Base-by-base conservation (phyloP, 2,888 invertebrate genomes). In the Micoletzkya japonica region DNA sequence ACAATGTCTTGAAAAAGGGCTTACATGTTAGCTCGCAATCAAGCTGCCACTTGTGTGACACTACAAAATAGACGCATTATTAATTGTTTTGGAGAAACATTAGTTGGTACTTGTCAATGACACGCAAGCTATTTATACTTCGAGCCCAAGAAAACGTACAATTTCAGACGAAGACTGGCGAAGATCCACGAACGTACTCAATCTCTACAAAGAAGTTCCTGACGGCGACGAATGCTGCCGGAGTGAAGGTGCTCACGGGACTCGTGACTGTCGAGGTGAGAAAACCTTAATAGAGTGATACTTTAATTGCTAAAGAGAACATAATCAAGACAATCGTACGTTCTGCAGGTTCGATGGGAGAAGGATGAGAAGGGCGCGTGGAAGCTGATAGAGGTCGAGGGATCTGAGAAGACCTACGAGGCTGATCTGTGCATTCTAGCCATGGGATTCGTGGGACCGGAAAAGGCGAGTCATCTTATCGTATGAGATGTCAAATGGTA, bases 391-490 rank as follows among this genome's bases (percentile, higher is more conserved):
- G 93, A 96, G 88, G 87, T 92, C 58, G 89, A 91, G 66, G 93
- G 92, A 75, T 90, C 91, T 0, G 91, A 92, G 86, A 90, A 83
- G 66, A 72, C 77, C 14, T 93, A 90, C 88, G 90, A 91, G 79
- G 93, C 93, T 68, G 94, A 98, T 86, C 89, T 98, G 75, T 76
- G 96, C 70, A 89, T 98, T 74, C 89, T 98, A 63, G 98, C 98
- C 2, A 97, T 98, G 97, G 98, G 98, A 82, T 98, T 98, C 89
- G 77, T 85, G 4, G 85, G 85, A 24, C 85, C 85, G 17, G 85
- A 85, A 59, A 78, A 81, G 76, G 82, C 78, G 32, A 28, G 72
- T n/a, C 17, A 6, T 52, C 24, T 52, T 14, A 52, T n/a, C 52
- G n/a, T n/a, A 6, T n/a, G 10, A 17, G 28, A 28, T 10, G 10